Base-by-base conservation (phyloP, 2,888 invertebrate genomes). In the Trichopoda pennipes region DNA sequence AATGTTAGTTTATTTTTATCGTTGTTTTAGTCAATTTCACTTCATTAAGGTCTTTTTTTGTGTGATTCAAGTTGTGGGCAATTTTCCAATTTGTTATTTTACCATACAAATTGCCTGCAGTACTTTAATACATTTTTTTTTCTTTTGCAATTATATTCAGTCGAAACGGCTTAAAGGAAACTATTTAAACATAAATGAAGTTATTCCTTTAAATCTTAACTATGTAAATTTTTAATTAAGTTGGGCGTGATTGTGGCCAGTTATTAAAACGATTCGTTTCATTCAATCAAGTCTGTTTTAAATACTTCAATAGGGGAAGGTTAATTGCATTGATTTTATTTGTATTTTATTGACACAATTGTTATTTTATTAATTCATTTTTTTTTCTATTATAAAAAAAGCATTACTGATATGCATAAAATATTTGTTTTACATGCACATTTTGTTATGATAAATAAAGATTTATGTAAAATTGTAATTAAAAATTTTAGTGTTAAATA, bases 1-100 rank as follows among this genome's bases (percentile, higher is more conserved):
- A 28, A 6, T 28, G 8, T 53, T 7, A 51, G 12, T 55, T 61
- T 47, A 32, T 35, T 69, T 44, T 72, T 60, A 72, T 38, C 17
- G 8, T 14, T 56, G 56, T 73, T 38, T 58, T 28, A 28, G 2
- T 60, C 60, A 63, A 61, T 55, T 64, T 76, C 38, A 14, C 12
- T 64, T 19, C 10, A 35, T 12, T 58, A 60, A 19, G 70, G 58
- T 85, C 75, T 80, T 80, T 55, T 19, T 69, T 76, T 55, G 47
- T 56, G 17, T 56, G 23, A 61, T 64, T 73, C n/a, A 69, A 81
- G 76, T 81, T 75, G 77, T 80, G 79, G 83, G 82, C 87, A 86
- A 86, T 84, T 85, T 85, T 86, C 86, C 87, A 86, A 85, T 84
- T 84, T 85, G 83, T 83, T 47, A 72, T 61, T 80, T 76, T 61